Conservation (phyloP, 2,797 vertebrate genomes). For the Falco cherrug region DNA sequence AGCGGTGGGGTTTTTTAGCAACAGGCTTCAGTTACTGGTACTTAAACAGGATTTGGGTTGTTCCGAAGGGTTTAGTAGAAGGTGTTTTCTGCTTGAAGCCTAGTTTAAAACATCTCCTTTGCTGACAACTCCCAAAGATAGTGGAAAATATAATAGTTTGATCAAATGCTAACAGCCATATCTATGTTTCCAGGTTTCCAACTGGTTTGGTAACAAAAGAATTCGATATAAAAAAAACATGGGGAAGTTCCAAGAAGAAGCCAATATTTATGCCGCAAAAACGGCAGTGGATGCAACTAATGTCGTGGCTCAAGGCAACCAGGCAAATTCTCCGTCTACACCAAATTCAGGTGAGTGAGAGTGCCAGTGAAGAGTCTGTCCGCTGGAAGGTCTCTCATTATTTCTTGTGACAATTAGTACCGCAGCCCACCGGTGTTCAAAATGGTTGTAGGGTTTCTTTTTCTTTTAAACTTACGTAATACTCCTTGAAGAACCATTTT, state of each 20-base stretch:
- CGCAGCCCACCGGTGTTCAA: rapidly evolving
- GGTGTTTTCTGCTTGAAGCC: neutral
- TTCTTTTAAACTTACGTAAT: neutral
- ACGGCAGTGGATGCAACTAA: constrained; percentile 81
- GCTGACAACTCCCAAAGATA: neutral
- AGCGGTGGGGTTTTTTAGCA: neutral
- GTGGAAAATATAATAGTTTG: neutral
- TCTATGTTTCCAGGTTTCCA: constrained; percentile 80
- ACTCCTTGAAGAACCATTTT: neutral
- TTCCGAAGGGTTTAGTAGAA: neutral
- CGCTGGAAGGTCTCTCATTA: neutral
- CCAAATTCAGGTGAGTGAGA: constrained; percentile 84
- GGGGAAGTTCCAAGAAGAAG: constrained; percentile 88
- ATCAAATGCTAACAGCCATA: neutral
- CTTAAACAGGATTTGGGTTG: neutral
- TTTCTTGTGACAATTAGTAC: neutral
- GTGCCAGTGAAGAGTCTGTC: neutral
- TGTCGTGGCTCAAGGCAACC: constrained; percentile 85
- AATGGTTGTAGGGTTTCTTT: neutral
- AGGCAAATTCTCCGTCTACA: constrained; percentile 86
- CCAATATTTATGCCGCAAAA: constrained; percentile 85
- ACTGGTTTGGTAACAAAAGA: constrained; percentile 90
- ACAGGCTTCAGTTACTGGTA: neutral
- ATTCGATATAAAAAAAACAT: constrained; percentile 90
- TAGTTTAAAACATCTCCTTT: neutral